Base-by-base conservation (phyloP, 2,888 invertebrate species). In the Diaperis boleti region DNA sequence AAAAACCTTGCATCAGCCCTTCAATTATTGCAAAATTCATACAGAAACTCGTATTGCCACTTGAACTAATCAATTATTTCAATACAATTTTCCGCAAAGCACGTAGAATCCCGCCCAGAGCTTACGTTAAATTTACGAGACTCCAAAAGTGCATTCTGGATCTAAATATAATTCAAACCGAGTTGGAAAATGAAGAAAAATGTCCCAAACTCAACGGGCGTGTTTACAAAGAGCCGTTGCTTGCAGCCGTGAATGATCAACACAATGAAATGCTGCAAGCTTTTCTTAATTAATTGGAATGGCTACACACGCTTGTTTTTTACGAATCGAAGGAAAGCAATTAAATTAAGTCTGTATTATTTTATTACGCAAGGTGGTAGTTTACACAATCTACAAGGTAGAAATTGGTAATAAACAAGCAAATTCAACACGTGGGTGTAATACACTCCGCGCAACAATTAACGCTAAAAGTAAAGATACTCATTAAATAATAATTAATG, bases 151-250 rank as follows among this genome's bases (percentile, higher is more conserved):
- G 39, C 39, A 39, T 8, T 13, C 15, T 11, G 33, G 15, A 2
- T 15, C 39, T 17, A 39, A 39, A 39, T 39, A 14, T 3, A 39
- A 15, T 39, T 39, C 39, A 14, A 10, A 33, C 3, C 6, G 39
- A 14, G 15, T 15, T 6, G 39, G 17, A n/a, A 39, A 33, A 33
- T 10, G 4, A 13, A 39, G 39, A 17, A 39, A 39, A 17, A 39
- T 2, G 15, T 15, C 5, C 39, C 8, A 15, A 39, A n/a, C 15
- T 15, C 15, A 39, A 39, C 39, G 39, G n/a, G 17, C 14, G n/a
- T 39, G 39, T 39, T 39, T 39, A 39, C 39, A 39, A 39, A 39
- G 14, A 39, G 5, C 39, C 5, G 17, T 17, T 37, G 37, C 8
- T 37, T 37, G 37, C 13, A 37, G 37, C 14, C 37, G 14, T 14